Percentiles rank a stretch among this genome's conserved stretches.
These are phyloP conservation scores for Tympanuchus pallidicinctus DNA, from an alignment of 2,113 vertebrate species.

Conservation along the genomic window DNA sequence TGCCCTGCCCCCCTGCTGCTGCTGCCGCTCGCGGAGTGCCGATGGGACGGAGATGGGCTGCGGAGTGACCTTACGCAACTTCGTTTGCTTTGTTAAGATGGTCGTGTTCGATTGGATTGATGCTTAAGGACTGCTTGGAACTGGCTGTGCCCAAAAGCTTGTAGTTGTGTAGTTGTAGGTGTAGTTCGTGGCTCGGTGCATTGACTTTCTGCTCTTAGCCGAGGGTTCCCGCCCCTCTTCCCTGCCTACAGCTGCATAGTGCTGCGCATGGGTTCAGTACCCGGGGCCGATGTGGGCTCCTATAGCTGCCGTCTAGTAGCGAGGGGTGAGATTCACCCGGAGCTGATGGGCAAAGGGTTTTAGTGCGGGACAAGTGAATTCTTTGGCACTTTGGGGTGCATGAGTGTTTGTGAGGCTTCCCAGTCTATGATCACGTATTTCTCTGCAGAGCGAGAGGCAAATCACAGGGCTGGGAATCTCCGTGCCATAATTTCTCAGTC, in stretches of 20 bases:
- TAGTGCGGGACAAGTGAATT: not conserved
- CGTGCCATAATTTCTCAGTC: not conserved
- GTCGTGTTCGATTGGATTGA: not conserved
- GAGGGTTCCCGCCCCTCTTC: not conserved
- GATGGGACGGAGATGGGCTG: not conserved
- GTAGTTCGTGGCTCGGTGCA: fast-evolving
- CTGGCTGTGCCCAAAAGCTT: not conserved
- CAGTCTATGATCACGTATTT: not conserved
- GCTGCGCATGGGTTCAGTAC: not conserved
- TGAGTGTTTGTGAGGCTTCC: too few relatives aligned
- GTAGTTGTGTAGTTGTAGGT: too few relatives aligned
- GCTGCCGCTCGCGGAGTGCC: not conserved
- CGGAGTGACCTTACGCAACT: not conserved
- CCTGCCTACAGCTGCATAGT: not conserved
- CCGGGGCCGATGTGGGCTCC: not conserved
- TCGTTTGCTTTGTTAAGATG: not conserved
- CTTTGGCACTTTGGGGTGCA: not conserved
- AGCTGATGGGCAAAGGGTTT: not conserved
- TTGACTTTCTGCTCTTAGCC: not conserved
- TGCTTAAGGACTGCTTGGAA: fast-evolving
- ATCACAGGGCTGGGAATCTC: not conserved
- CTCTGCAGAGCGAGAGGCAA: not conserved
- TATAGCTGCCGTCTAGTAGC: not conserved
- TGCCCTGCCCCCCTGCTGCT: not conserved
- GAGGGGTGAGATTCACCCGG: fast-evolving